Evolutionary conservation across 2,113 vertebrate genomes (phyloP), one percentile per base, ranked within the genome.

Genomic region (Megalops atlanticus): DNA sequence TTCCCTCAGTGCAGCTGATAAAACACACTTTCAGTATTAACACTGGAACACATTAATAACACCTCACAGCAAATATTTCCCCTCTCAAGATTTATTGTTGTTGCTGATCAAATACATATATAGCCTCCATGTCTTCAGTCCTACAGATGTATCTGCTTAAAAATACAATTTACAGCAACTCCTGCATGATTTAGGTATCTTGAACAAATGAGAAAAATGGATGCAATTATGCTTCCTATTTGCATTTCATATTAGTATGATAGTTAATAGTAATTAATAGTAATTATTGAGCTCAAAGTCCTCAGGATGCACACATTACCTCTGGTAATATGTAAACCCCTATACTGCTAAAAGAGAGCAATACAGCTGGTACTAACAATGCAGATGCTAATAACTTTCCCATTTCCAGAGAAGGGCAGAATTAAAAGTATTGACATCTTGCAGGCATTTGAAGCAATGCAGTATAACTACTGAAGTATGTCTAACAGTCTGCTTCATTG

Each of bases 1-100:
- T 58, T 77, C 74, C 74, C 76, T 35, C 76, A 38, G 31, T 39
- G 49, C 31, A 4, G 49, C 24, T 77, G 76, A 58, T 31, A 54
- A 54, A 77, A 58, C 11, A 77, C 76, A 77, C 47, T 54, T 45
- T 77, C 76, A 58, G 33, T 10, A 58, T 58, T 77, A 45, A 77
- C 45, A 54, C 49, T 39, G 35, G 45, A 39, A 15, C 35, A 16
- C 76, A 58, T 77, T 31, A 39, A 77, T 77, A 77, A 58, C 35
- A 58, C 47, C 45, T 36, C 10, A 3, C 76, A 39, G 49, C 45
- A 45, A 77, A 27, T 77, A 33, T 12, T 27, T 39, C 33, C 3
- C 41, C 41, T 74, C 39, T 41, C 72, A 21, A 14, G 58, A n/a
- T 43, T n/a, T 74, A n/a, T 49, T 33, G 31, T 33, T 33, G 40